Conservation (phyloP, 2,113 vertebrate species). For the Verasper variegatus region DNA sequence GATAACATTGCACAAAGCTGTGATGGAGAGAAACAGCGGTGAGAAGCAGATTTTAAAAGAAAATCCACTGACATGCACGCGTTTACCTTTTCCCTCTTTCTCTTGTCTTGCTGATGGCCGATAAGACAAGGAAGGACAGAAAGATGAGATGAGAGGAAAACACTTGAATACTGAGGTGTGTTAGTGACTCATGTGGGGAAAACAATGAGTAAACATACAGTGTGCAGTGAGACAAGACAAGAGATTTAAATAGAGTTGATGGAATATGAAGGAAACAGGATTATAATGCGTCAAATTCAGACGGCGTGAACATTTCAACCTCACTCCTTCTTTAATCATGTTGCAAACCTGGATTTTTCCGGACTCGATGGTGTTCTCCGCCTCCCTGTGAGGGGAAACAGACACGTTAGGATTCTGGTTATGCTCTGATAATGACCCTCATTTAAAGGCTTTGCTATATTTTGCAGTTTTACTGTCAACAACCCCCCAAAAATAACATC, state of each 20-base stretch:
- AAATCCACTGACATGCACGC: conserved; percentile 10
- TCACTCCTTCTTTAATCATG: background rate
- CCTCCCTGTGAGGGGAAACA: conserved; percentile 81
- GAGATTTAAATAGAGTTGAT: conserved; percentile 6
- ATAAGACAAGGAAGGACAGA: conserved; percentile 43
- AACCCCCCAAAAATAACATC: conserved; percentile 13
- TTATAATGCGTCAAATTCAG: background rate
- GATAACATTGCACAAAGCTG: background rate
- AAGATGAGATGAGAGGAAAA: conserved; percentile 52
- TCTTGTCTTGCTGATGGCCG: conserved; percentile 69
- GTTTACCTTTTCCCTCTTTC: conserved; percentile 74
- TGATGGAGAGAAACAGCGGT: background rate
- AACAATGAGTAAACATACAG: background rate
- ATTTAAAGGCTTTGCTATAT: background rate
- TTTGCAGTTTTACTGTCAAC: conserved; percentile 2
- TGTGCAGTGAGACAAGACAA: background rate
- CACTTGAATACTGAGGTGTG: conserved; percentile 18
- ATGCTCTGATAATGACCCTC: background rate
- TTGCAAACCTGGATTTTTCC: conserved; percentile 85
- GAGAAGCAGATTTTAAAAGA: background rate
- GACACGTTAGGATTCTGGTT: background rate
- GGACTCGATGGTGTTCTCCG: conserved; percentile 86
- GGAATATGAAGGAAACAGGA: background rate
- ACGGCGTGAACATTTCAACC: too few species aligned
- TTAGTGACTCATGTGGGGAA: conserved; percentile 19